Base-by-base conservation (phyloP, 2,113 vertebrate species). In the Zosterops pallidus region DNA sequence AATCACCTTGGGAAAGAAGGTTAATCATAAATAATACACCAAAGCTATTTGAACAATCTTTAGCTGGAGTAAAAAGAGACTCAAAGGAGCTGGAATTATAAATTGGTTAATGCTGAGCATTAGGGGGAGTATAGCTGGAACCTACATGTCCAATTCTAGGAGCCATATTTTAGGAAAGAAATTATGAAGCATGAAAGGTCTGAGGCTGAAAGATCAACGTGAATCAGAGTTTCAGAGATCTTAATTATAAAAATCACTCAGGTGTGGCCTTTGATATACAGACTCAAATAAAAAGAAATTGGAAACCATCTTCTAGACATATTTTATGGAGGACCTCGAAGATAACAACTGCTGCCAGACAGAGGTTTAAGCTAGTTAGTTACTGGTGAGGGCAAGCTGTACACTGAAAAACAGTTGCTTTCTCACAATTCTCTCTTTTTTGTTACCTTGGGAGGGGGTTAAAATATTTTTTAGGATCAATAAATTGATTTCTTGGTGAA, bases 161-260 rank as follows among this genome's bases (percentile, higher is more conserved):
- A 91, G 39, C 15, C 35, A 47, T 94, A 94, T 95, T 90, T 95
- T 95, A 86, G 35, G 59, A 88, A 95, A 76, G 85, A 93, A 91
- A 91, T 96, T 93, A 88, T 63, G 75, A 70, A 90, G 63, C 93
- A 86, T 94, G 83, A 96, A 94, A 95, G 52, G 69, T 94, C 89
- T 94, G 77, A 89, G 72, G 59, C 69, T 84, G 47, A 91, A 96
- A 96, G 92, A 92, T 90, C 87, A 93, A 95, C 85, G 88, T 94
- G 94, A 97, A 94, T 93, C 93, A 94, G 85, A 88, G 59, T 80
- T 96, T 88, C 76, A 83, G 92, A 93, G 70, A 86, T 96, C 85
- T 95, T 97, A 96, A 97, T 97, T 96, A 95, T 75, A 93, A 91
- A 95, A 94, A 69, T 95, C 87, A 91, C 53, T 95, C 86, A 90